A percentile compares a stretch with the other conserved stretches of the same genome.
Conservation (phyloP, 37 sponge, comb jelly and placozoan species). For the Petrosia ficiformis region DNA sequence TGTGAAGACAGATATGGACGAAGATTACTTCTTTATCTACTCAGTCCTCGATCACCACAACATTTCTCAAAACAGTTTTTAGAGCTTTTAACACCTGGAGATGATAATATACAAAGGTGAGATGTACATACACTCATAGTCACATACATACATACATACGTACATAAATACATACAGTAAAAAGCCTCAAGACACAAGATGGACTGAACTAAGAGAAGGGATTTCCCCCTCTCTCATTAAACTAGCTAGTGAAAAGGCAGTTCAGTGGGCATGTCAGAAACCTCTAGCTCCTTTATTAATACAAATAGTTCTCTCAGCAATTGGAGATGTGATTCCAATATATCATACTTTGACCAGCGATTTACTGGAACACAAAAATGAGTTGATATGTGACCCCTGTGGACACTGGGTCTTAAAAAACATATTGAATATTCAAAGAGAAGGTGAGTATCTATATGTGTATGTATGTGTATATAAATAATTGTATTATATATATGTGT, state of each 20-base stretch:
- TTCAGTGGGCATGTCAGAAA: conserved; percentile 42
- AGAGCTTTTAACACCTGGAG: conserved; percentile 65
- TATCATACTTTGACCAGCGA: background rate
- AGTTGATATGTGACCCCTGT: conserved; percentile 41
- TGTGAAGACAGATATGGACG: conserved; percentile 53
- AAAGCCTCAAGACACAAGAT: conserved; percentile 42
- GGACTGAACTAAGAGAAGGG: conserved; percentile 51
- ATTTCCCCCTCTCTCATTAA: conserved; percentile 39
- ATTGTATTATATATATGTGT: too few relatives aligned
- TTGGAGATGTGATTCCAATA: conserved; percentile 15
- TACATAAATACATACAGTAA: conserved; percentile 18
- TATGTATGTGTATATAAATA: too few relatives aligned
- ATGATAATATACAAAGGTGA: conserved; percentile 68
- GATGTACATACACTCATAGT: background rate
- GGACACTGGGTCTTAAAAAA: conserved; percentile 65
- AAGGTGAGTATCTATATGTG: too few relatives aligned
- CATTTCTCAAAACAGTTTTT: conserved; percentile 72
- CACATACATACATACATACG: background rate
- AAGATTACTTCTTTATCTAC: conserved; percentile 80
- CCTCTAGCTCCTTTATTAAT: conserved; percentile 49
- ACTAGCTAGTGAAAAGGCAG: conserved; percentile 38
- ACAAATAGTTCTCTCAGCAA: conserved; percentile 10
- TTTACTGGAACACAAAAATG: background rate
- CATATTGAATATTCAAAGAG: conserved; percentile 30
- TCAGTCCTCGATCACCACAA: conserved; percentile 55